Conservation (phyloP, 64 coral and sea anemone species). For the Montipora sp. region DNA sequence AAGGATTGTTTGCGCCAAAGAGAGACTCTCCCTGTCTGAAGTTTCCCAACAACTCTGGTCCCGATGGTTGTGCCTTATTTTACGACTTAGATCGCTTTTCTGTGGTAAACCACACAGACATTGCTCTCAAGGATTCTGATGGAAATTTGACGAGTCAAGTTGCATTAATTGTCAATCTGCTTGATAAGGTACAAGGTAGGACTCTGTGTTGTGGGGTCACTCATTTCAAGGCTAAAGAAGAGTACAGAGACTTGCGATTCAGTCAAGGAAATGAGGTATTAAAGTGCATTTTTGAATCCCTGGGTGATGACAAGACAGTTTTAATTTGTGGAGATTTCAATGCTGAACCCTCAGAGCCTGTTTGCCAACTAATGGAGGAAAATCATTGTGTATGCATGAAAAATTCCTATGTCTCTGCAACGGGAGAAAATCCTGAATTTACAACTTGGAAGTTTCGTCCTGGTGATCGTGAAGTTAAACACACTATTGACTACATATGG, state of each 20-base stretch:
- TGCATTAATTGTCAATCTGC: conserved; percentile 76
- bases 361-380: conserved; percentile 82
- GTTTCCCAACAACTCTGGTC: conserved; percentile 81
- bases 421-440: conserved; percentile 62
- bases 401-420: conserved; percentile 77
- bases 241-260: conserved; percentile 55
- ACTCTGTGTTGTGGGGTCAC: conserved; percentile 68
- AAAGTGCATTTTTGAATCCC: conserved; percentile 48
- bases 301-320: conserved; percentile 53
- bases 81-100: conserved; percentile 76
- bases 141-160: conserved; percentile 78
- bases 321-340: conserved; percentile 95
- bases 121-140: conserved; percentile 60
- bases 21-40: conserved; percentile 89
- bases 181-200: conserved; percentile 46
- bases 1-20: conserved; percentile 77
- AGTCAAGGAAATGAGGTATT: conserved; percentile 73
- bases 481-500: conserved; percentile 97
- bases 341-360: conserved; percentile 87
- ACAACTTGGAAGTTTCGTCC: conserved; percentile 95
- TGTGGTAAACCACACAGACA: conserved; percentile 52
- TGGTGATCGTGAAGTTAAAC: conserved; percentile 76
- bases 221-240: conserved; percentile 96
- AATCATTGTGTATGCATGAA: conserved; percentile 57
- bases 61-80: conserved; percentile 93